Percentiles rank a stretch among this genome's conserved stretches.
Evolutionary conservation across 2,797 vertebrate genomes (phyloP).

Genomic region (Etheostoma nigrum): DNA sequence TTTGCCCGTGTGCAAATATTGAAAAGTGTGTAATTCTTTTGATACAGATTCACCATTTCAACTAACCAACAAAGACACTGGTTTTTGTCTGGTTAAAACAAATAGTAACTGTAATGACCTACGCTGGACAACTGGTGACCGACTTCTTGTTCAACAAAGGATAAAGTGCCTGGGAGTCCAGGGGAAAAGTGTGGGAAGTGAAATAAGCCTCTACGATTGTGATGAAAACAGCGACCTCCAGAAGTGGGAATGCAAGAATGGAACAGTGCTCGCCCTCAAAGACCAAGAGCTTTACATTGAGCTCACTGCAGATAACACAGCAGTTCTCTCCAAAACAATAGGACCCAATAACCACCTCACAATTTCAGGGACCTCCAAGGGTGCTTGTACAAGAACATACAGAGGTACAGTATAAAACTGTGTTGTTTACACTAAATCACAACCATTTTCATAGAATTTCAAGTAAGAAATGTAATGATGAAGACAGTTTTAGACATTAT

Average conservation of each 20-base stretch:
- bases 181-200: constrained; percentile 84
- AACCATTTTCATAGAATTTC: background rate
- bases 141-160: constrained; percentile 80
- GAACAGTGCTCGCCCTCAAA: constrained; percentile 87
- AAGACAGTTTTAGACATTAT: background rate
- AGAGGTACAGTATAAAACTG: constrained; percentile 10
- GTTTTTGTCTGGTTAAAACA: constrained; percentile 53
- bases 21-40: background rate
- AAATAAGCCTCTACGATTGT: constrained; percentile 86
- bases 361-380: constrained; percentile 85
- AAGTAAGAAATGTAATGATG: background rate
- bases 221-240: constrained; percentile 87
- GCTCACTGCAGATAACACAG: constrained; percentile 74
- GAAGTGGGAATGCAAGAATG: constrained; percentile 92
- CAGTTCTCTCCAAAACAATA: constrained; percentile 82
- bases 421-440: background rate
- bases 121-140: constrained; percentile 88
- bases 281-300: constrained; percentile 86
- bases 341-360: constrained; percentile 88
- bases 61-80: constrained; percentile 53
- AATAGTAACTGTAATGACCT: constrained; percentile 54
- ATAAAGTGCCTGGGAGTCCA: constrained; percentile 89
- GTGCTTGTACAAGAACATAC: constrained; percentile 82
- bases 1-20: background rate
- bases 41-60: constrained; percentile 66